Percentiles rank a stretch among this genome's conserved stretches.
These are phyloP conservation scores for Drosophila subquinaria DNA, from an alignment of 2,888 invertebrate genomes.

Conservation along the genomic window DNA sequence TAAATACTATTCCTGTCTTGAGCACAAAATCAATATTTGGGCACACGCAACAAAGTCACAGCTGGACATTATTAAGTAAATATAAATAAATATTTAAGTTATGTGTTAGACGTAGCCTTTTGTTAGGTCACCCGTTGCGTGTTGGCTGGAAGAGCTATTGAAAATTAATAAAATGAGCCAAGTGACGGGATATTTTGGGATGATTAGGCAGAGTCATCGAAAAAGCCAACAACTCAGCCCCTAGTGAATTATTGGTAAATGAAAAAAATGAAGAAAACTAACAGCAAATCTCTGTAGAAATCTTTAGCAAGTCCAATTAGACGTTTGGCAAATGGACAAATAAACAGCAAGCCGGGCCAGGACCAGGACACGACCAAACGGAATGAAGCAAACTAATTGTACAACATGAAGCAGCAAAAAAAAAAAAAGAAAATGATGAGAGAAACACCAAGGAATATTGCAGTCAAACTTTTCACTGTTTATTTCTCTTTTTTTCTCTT, in stretches of 20 bases:
- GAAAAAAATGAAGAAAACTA: conserved; percentile 33
- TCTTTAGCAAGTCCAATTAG: conserved; percentile 80
- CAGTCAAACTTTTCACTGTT: conserved; percentile 60
- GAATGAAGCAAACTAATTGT: conserved; percentile 71
- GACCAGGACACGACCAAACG: conserved; percentile 39
- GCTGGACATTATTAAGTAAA: conserved; percentile 35
- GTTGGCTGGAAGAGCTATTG: conserved; percentile 24
- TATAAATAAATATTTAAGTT: conserved; percentile 39
- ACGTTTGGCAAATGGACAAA: conserved; percentile 80
- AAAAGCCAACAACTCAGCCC: conserved; percentile 1
- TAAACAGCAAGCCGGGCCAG: conserved; percentile 47
- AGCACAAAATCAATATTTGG: conserved; percentile 37
- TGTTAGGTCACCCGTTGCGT: conserved; percentile 39
- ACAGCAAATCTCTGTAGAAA: conserved; percentile 76
- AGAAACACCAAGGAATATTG: conserved; percentile 55
- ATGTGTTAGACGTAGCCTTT: conserved; percentile 5
- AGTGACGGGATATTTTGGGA: conserved; percentile 18
- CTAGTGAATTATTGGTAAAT: conserved; percentile 54
- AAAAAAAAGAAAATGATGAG: conserved; percentile 35
- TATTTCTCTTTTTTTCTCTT: conserved; percentile 24
- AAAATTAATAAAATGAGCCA: conserved; percentile 67
- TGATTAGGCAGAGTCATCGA: conserved; percentile 36
- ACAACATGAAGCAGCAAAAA: conserved; percentile 74
- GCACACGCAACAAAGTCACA: conserved; percentile 15
- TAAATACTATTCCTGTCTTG: conserved; percentile 27